A percentile compares a stretch with the other conserved stretches of the same genome.
Conservation (phyloP, 2,113 vertebrate genomes). For the Plestiodon gilberti region DNA sequence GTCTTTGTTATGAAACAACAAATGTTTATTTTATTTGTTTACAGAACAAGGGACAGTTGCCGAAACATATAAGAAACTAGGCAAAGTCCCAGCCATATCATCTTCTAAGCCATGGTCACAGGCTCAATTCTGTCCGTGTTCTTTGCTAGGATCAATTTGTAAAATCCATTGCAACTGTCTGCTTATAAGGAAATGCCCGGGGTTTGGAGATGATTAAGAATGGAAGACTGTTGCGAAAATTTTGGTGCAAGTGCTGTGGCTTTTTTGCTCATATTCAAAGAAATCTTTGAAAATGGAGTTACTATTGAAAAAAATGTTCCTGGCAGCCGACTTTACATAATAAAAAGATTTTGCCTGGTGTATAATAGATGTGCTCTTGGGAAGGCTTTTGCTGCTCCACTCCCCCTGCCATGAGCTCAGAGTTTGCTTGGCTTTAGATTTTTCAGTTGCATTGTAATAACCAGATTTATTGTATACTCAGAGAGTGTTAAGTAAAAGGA, state of each 20-base stretch:
- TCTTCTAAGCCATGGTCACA: neutral
- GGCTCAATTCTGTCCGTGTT: neutral
- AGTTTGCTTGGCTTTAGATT: neutral
- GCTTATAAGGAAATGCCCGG: neutral
- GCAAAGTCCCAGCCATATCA: too few relatives aligned
- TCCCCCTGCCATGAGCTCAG: neutral
- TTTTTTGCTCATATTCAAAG: neutral
- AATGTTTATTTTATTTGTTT: neutral
- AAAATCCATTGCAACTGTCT: neutral
- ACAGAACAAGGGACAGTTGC: neutral
- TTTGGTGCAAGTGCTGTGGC: neutral
- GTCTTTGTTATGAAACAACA: neutral
- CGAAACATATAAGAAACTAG: neutral
- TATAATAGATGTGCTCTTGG: neutral
- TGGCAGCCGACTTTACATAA: neutral
- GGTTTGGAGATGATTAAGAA: neutral
- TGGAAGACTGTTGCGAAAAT: neutral
- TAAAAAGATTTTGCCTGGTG: neutral
- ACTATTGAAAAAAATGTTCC: neutral
- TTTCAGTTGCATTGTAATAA: too few relatives aligned
- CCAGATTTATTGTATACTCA: neutral
- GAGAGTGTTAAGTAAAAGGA: neutral
- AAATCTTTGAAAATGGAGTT: slow-evolving; percentile 5
- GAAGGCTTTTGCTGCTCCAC: neutral
- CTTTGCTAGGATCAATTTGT: neutral